Evolutionary conservation across 2,113 vertebrate genomes (phyloP).

Genomic region (Nothobranchius furzeri): DNA sequence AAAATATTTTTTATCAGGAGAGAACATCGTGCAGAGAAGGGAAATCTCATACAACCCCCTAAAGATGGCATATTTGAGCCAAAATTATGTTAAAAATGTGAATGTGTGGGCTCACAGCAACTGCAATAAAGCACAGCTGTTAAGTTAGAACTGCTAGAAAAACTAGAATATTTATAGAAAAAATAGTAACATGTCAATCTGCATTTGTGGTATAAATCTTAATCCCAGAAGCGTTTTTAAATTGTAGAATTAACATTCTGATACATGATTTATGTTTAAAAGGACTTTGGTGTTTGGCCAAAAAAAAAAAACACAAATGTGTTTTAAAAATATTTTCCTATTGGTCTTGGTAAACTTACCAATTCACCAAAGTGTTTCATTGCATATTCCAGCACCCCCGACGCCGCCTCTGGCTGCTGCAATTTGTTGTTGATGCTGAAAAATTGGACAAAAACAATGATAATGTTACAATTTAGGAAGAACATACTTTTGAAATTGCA

Average conservation of each 20-base stretch:
- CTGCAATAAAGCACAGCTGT: neutral
- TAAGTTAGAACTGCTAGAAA: too few species aligned
- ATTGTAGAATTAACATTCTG: too few species aligned
- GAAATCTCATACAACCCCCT: neutral
- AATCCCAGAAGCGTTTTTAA: too few species aligned
- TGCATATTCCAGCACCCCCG: slow-evolving; percentile 95
- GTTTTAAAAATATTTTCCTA: neutral
- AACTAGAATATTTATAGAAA: too few species aligned
- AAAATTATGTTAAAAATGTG: neutral
- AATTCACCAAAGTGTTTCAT: slow-evolving; percentile 99
- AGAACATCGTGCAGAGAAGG: slow-evolving; percentile 3
- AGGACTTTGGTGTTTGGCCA: too few species aligned
- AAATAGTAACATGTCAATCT: too few species aligned
- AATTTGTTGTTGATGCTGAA: slow-evolving; percentile 98
- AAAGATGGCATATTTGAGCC: neutral
- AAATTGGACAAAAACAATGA: slow-evolving; percentile 45
- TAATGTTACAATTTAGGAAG: too few species aligned
- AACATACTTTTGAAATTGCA: too few species aligned
- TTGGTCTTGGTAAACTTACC: slow-evolving; percentile 79
- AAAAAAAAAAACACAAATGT: too few species aligned
- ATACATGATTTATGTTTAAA: too few species aligned
- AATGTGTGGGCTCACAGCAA: neutral
- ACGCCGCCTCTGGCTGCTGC: slow-evolving; percentile 96
- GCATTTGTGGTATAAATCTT: too few species aligned
- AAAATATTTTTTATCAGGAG: slow-evolving; percentile 6